Evolutionary conservation across 2,888 invertebrate species (phyloP).

Genomic region (Caenorhabditis angaria): DNA sequence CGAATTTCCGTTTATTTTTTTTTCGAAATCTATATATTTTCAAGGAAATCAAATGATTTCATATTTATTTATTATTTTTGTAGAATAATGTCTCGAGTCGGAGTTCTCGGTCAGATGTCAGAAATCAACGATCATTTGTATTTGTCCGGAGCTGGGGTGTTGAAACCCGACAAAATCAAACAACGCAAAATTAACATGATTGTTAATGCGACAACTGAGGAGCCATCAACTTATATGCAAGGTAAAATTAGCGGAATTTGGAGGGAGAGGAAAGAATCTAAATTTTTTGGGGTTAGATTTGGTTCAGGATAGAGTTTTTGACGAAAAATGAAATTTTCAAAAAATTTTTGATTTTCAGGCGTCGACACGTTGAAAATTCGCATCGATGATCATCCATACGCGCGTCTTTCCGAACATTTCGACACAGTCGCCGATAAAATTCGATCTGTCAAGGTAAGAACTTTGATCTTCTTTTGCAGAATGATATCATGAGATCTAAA

Average conservation of each 20-base stretch:
- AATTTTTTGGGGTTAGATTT: background rate
- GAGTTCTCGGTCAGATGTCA: conserved; percentile 74
- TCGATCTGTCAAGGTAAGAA: conserved; percentile 58
- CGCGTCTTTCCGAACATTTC: conserved; percentile 81
- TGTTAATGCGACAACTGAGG: conserved; percentile 85
- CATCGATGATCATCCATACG: conserved; percentile 81
- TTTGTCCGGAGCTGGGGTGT: conserved; percentile 83
- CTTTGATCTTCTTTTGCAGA: too few species aligned
- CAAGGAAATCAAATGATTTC: too few species aligned
- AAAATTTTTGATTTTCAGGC: too few species aligned
- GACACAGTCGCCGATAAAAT: conserved; percentile 76
- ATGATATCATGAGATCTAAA: too few species aligned
- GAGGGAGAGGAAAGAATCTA: background rate
- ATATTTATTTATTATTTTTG: too few species aligned
- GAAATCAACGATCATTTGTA: conserved; percentile 82
- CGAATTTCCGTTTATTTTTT: too few species aligned
- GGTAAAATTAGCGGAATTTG: conserved; percentile 46
- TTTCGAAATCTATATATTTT: too few species aligned
- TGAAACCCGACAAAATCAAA: conserved; percentile 80
- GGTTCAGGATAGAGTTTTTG: background rate
- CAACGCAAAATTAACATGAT: conserved; percentile 81
- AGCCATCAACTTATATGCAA: conserved; percentile 77
- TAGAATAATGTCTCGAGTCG: conserved; percentile 55
- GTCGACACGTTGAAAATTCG: conserved; percentile 80
- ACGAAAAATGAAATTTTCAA: too few species aligned